These are phyloP conservation scores for Aplysia californica DNA, from an alignment of 1,140 invertebrate genomes.

Conservation along the genomic window DNA sequence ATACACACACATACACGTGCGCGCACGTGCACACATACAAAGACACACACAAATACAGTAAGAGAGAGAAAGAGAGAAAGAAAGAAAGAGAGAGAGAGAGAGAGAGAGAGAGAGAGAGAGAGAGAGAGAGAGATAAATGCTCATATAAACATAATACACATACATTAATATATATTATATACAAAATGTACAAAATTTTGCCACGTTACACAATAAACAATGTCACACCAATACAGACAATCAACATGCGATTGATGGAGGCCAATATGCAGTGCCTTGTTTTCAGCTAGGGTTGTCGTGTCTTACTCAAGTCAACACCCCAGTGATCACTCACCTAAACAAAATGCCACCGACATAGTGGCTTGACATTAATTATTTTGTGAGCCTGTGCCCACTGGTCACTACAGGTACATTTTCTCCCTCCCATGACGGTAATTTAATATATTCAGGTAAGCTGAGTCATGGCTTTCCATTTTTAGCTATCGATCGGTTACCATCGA, in stretches of 20 bases:
- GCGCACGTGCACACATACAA: not conserved
- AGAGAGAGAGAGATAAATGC: not conserved
- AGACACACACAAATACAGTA: not conserved
- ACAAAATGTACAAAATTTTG: no score
- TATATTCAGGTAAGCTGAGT: no score
- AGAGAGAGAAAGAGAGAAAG: slow-evolving; percentile 13
- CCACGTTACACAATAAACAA: no score
- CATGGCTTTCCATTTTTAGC: no score
- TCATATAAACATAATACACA: no score
- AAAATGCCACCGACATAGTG: not conserved
- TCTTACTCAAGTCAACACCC: not conserved
- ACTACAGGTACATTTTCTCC: no score
- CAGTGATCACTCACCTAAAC: not conserved
- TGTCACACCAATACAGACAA: no score
- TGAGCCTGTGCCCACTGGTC: no score
- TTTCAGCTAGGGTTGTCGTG: not conserved
- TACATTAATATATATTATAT: no score
- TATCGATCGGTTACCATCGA: no score
- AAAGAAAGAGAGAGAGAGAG: slow-evolving; percentile 20
- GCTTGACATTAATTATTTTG: no score
- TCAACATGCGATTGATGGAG: not conserved
- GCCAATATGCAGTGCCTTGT: not conserved
- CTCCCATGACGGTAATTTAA: no score
- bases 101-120: not conserved
- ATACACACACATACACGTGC: not conserved